These are phyloP conservation scores for Coptodon rendalli DNA, from an alignment of 2,113 vertebrate genomes.

Conservation along the genomic window DNA sequence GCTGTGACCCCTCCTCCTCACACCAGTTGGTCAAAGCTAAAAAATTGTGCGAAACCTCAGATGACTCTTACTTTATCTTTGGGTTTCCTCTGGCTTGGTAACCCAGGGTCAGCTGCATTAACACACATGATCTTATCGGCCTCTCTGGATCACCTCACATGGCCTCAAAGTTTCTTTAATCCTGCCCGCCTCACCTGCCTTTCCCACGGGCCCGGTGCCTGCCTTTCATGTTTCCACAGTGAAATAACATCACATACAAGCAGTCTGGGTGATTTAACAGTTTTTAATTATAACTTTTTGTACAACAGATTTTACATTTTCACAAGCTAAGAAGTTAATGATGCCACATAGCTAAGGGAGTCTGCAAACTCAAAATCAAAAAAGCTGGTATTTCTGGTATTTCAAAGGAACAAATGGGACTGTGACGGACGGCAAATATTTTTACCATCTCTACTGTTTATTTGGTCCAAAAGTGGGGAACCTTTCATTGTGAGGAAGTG, in stretches of 20 bases:
- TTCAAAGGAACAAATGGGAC: constrained; percentile 36
- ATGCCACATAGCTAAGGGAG: constrained; percentile 38
- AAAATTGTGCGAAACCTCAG: background rate
- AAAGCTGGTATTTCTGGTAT: constrained; percentile 20
- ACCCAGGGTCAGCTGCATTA: background rate
- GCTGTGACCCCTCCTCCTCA: background rate
- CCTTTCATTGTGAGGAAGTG: background rate
- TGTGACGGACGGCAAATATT: constrained; percentile 33
- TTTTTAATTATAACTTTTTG: constrained; percentile 70
- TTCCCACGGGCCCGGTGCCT: background rate
- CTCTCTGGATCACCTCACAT: background rate
- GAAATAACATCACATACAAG: background rate
- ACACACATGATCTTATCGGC: background rate
- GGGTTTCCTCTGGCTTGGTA: background rate
- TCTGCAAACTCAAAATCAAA: constrained; percentile 14
- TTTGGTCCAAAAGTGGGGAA: background rate
- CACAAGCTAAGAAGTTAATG: constrained; percentile 71
- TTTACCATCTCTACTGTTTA: background rate
- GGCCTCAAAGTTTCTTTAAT: background rate
- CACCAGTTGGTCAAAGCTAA: background rate
- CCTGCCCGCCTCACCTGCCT: background rate
- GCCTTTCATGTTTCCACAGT: background rate
- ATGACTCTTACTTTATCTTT: background rate
- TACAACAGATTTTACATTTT: constrained; percentile 77
- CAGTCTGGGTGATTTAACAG: constrained; percentile 52